phyloP scores from a whole-genome alignment of 2,888 invertebrate genomes.

The Mimachlamys varia region DNA sequence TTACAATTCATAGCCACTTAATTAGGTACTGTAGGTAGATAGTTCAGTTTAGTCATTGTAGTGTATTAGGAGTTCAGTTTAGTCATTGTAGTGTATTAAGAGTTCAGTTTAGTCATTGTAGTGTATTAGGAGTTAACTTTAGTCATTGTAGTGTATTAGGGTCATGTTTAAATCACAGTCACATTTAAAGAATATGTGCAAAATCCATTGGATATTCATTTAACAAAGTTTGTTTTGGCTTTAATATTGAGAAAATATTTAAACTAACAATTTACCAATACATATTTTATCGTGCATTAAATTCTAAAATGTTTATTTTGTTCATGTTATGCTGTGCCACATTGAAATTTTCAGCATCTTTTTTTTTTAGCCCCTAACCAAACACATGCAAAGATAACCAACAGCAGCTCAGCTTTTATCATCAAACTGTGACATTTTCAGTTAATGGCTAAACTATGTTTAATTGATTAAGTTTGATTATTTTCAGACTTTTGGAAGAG shows the following conservation, averaged over 20 bases:
- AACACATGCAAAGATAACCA: neutral
- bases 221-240: neutral
- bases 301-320: neutral
- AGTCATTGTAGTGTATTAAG: too few relatives aligned
- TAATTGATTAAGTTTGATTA: too few relatives aligned
- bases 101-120: neutral
- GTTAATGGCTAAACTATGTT: too few relatives aligned
- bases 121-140: too few relatives aligned
- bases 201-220: neutral
- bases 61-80: too few relatives aligned
- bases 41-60: neutral
- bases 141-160: neutral
- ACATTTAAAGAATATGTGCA: neutral
- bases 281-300: neutral
- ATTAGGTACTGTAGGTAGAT: neutral
- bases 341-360: neutral
- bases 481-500: too few relatives aligned
- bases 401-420: neutral
- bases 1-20: neutral
- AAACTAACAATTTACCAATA: neutral
- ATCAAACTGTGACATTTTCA: neutral
- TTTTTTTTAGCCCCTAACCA: neutral
- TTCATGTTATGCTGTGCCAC: neutral
- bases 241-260: neutral
- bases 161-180: neutral